Base-by-base conservation (phyloP, 2,113 vertebrate species). In the Salvelinus alpinus region DNA sequence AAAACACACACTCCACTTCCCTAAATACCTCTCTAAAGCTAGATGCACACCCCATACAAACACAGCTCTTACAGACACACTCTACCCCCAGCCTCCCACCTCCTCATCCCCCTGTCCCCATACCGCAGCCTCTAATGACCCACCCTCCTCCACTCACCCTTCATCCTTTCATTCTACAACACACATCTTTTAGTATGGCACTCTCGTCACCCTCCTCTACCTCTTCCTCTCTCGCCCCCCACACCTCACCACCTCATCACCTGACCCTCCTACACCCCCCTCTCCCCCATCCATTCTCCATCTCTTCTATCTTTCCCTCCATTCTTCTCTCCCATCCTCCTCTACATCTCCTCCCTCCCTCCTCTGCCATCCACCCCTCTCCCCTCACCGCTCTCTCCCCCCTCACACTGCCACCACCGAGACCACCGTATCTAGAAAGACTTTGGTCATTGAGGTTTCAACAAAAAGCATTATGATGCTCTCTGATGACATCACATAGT, bases 141-240 rank as follows among this genome's bases (percentile, higher is more conserved):
- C 9, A 44, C 38, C 38, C 38, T 44, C 38, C 38, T 4, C 84
- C 96, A 67, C 91, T 95, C 51, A 54, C 14, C 14, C 51, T 3
- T 83, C 96, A 67, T 91, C 95, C 96, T 62, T 91, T 95, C 0
- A 87, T 99, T 75, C 85, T 98, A 74, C 96, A 97, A 31, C 95
- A 87, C 66, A 91, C 95, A 25, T 89, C 94, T 20, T 74, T 96
- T 48, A 94, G 96, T 0, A 74, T 94, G 69, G 64, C 87, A 80
- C 25, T 88, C 94, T 4, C 70, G 80, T 94, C 95, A 94, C 70
- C 92, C 95, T 2, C 64, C 71, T 73, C 20, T 0, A 82, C 93
- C 66, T 76, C 82, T 27, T 73, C 76, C 68, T 71, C 71, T 1
- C 88, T 92, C 6, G 20, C 91, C 67, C 90, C 69, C 74, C 80